Evolutionary conservation across 64 coral and sea anemone genomes (phyloP).

Genomic region (Anthopleura sola): DNA sequence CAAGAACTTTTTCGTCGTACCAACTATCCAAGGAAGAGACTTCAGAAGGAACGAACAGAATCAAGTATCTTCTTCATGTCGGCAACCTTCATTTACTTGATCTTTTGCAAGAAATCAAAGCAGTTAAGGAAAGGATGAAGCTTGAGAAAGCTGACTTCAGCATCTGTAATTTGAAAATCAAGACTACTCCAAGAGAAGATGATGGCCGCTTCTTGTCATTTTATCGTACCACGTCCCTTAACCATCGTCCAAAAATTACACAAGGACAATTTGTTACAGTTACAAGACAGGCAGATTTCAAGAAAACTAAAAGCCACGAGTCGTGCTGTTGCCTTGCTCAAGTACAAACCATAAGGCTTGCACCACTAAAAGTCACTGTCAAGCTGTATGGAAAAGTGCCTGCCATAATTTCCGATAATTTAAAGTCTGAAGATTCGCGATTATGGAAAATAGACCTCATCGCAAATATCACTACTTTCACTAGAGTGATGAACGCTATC

Average conservation of each 20-base stretch:
- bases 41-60: neutral
- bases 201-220: neutral
- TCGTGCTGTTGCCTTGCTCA: conserved; percentile 14
- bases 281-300: conserved; percentile 4
- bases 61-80: neutral
- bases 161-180: neutral
- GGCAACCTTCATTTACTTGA: conserved; percentile 1
- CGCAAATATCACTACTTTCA: conserved; percentile 18
- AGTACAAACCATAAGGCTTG: neutral
- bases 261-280: neutral
- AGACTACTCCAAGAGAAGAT: neutral
- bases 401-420: neutral
- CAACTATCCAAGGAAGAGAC: neutral
- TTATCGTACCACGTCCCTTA: neutral
- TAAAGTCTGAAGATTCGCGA: neutral
- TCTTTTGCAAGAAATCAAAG: neutral
- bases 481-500: neutral
- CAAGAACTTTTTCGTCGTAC: neutral
- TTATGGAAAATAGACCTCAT: conserved; percentile 19
- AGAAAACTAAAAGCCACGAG: neutral
- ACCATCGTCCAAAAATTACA: conserved; percentile 2
- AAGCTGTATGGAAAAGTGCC: neutral
- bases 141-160: neutral
- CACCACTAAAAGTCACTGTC: neutral
- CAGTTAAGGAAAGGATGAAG: conserved; percentile 4